A percentile compares a stretch with the other conserved stretches of the same genome.
Evolutionary conservation across 2,888 invertebrate species (phyloP).

Genomic region (Microctonus brassicae): DNA sequence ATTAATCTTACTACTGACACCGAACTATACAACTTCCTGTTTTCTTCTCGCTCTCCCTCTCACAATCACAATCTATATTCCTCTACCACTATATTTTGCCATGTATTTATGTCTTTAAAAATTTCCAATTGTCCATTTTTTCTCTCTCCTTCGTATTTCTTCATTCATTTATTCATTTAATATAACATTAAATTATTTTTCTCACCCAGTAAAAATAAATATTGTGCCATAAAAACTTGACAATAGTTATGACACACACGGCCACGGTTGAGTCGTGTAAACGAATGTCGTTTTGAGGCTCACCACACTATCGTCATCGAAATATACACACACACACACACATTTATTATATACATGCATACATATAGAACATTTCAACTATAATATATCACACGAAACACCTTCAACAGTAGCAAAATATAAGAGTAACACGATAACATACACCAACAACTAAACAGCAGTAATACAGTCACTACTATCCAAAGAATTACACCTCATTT

Average conservation of each 20-base stretch:
- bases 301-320: constrained; percentile 18
- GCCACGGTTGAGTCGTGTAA: constrained; percentile 17
- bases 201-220: constrained; percentile 30
- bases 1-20: background rate
- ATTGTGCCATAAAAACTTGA: constrained; percentile 22
- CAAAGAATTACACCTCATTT: background rate
- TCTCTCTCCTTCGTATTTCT: no score
- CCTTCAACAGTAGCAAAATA: constrained; percentile 1
- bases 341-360: constrained; percentile 9
- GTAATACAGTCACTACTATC: background rate
- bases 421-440: constrained; percentile 1
- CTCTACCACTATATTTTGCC: background rate
- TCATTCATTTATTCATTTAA: no score
- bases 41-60: constrained; percentile 15
- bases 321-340: background rate
- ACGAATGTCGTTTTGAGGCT: constrained; percentile 5
- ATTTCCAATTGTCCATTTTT: no score
- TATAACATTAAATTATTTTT: background rate
- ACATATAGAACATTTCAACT: background rate
- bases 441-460: background rate
- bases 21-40: background rate
- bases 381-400: background rate
- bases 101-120: no score
- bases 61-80: background rate
- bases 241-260: constrained; percentile 8